phyloP scores from a whole-genome alignment of 2,888 invertebrate species.

The Andricus curvator region DNA sequence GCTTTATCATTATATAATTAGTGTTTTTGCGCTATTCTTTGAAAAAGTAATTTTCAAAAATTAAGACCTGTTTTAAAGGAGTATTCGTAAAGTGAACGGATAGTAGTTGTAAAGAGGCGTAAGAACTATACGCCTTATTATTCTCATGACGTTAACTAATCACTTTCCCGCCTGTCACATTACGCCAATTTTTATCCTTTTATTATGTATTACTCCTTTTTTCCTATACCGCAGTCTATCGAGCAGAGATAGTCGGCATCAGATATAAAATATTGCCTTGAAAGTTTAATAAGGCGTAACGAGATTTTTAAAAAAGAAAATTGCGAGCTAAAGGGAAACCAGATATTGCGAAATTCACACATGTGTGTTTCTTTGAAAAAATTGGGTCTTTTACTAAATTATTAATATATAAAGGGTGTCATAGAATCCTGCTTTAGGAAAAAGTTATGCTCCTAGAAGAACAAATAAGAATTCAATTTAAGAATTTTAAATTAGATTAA shows the following conservation, averaged over 20 bases:
- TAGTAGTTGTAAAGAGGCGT: conserved; percentile 43
- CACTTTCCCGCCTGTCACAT: conserved; percentile 54
- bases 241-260: background rate
- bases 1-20: too few relatives aligned
- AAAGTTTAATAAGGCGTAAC: background rate
- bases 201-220: background rate
- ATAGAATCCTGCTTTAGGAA: too few relatives aligned
- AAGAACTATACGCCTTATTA: conserved; percentile 53
- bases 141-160: conserved; percentile 58
- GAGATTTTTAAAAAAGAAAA: background rate
- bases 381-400: too few relatives aligned
- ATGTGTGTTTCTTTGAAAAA: background rate
- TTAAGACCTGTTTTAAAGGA: too few relatives aligned
- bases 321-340: background rate
- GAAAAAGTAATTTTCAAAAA: too few relatives aligned
- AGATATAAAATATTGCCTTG: conserved; percentile 10
- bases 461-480: too few relatives aligned
- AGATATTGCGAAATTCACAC: background rate
- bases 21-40: too few relatives aligned
- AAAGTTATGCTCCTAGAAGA: too few relatives aligned
- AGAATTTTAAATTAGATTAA: too few relatives aligned
- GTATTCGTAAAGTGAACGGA: too few relatives aligned
- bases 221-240: background rate
- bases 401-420: too few relatives aligned
- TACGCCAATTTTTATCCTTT: background rate